A percentile compares a stretch with the other conserved stretches of the same genome.
These are phyloP conservation scores for Pogonomyrmex californicus DNA, from an alignment of 1,140 invertebrate genomes.

Conservation along the genomic window DNA sequence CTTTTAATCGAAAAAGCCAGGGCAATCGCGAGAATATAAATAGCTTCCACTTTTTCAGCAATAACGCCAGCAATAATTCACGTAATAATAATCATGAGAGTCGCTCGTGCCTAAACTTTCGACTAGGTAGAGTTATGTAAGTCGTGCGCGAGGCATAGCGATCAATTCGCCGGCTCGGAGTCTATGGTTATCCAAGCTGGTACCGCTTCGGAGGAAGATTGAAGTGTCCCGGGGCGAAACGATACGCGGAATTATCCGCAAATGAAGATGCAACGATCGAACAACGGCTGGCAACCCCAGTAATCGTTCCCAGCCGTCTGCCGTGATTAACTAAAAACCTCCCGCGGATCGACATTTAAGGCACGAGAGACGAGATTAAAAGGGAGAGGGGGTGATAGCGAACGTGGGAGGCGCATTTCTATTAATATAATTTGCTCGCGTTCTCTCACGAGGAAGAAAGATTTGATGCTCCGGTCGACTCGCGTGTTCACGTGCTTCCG, in stretches of 20 bases:
- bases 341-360: slow-evolving; percentile 12
- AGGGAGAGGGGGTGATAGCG: not conserved
- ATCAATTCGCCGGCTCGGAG: slow-evolving; percentile 48
- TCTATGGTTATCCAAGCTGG: slow-evolving; percentile 59
- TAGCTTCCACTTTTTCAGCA: slow-evolving; percentile 7
- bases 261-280: slow-evolving; percentile 66
- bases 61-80: slow-evolving; percentile 13
- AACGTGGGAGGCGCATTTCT: slow-evolving; percentile 24
- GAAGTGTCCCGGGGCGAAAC: slow-evolving; percentile 56
- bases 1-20: not conserved
- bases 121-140: slow-evolving; percentile 51
- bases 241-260: slow-evolving; percentile 52
- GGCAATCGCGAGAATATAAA: slow-evolving; percentile 22
- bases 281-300: slow-evolving; percentile 22
- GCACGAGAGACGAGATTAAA: not conserved
- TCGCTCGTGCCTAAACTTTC: slow-evolving; percentile 58
- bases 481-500: slow-evolving; percentile 59
- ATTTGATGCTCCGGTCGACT: slow-evolving; percentile 40
- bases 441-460: slow-evolving; percentile 55
- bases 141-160: slow-evolving; percentile 52
- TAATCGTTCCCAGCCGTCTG: slow-evolving; percentile 20
- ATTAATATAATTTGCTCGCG: slow-evolving; percentile 60
- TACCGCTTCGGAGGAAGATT: slow-evolving; percentile 42
- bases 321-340: slow-evolving; percentile 62
- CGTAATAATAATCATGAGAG: slow-evolving; percentile 48